Evolutionary conservation across 2,888 invertebrate species (phyloP).

Genomic region (Ichneumoninae sp.): DNA sequence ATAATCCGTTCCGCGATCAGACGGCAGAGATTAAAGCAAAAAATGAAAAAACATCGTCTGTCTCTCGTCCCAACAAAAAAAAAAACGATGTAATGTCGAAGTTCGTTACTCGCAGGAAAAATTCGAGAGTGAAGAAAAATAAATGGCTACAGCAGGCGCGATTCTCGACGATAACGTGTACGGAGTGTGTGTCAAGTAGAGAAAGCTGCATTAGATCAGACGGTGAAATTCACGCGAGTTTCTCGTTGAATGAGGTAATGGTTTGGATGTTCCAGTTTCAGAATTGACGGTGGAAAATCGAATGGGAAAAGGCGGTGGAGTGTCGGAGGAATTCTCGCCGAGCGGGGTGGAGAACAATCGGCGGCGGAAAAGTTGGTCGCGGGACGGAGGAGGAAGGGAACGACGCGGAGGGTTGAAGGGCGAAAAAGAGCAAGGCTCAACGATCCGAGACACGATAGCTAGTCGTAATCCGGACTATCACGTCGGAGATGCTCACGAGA

Average conservation of each 20-base stretch:
- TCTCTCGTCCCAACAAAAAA: slow-evolving; percentile 49
- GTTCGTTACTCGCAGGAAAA: slow-evolving; percentile 27
- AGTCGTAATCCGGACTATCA: slow-evolving; percentile 49
- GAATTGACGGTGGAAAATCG: slow-evolving; percentile 22
- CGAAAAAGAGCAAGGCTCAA: slow-evolving; percentile 44
- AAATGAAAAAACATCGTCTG: slow-evolving; percentile 12
- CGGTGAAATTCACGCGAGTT: neutral
- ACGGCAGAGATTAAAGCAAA: neutral
- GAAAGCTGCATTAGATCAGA: slow-evolving; percentile 21
- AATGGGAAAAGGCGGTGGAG: neutral
- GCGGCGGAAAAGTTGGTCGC: slow-evolving; percentile 26
- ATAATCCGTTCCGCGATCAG: slow-evolving; percentile 42
- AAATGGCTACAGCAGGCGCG: neutral
- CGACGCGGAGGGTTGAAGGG: neutral
- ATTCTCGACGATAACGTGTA: slow-evolving; percentile 36
- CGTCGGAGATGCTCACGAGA: slow-evolving; percentile 44
- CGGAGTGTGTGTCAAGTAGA: slow-evolving; percentile 32
- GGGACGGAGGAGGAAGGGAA: slow-evolving; percentile 13
- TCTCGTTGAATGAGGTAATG: neutral
- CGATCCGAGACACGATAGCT: slow-evolving; percentile 48
- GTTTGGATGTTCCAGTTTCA: slow-evolving; percentile 55
- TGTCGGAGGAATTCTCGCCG: slow-evolving; percentile 1
- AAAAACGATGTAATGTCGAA: slow-evolving; percentile 53
- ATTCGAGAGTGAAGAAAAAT: neutral
- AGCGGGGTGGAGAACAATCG: slow-evolving; percentile 21